Conservation (phyloP, 1,140 invertebrate genomes). For the Pseudachorutes palmiensis region DNA sequence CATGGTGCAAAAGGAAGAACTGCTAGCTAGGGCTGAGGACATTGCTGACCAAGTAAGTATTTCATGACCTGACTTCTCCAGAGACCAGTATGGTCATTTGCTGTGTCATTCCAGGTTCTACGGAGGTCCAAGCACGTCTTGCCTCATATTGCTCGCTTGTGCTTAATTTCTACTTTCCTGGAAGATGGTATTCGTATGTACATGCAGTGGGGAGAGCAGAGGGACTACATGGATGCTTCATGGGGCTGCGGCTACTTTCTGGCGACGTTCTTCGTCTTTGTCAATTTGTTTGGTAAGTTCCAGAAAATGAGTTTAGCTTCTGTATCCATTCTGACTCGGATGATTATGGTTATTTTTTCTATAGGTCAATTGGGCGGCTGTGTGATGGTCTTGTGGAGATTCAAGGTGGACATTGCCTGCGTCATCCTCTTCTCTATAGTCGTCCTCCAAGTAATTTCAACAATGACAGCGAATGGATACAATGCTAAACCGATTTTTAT, state of each 20-base stretch:
- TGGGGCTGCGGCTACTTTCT: slow-evolving; percentile 95
- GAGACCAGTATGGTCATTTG: not conserved
- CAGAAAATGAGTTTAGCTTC: not conserved
- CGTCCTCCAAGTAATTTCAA: slow-evolving; percentile 66
- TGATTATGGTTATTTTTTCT: slow-evolving; percentile 8
- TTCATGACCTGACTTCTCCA: not conserved
- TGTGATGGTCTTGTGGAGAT: slow-evolving; percentile 86
- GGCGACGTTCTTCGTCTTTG: slow-evolving; percentile 81
- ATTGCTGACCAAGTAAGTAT: slow-evolving; percentile 79
- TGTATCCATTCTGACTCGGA: not conserved
- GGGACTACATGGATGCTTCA: slow-evolving; percentile 95
- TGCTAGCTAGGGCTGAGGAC: slow-evolving; percentile 84
- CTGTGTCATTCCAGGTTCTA: slow-evolving; percentile 60
- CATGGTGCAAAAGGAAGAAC: slow-evolving; percentile 78
- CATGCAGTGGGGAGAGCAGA: slow-evolving; percentile 96
- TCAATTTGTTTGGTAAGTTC: slow-evolving; percentile 70
- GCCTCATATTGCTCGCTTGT: slow-evolving; percentile 89
- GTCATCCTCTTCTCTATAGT: slow-evolving; percentile 93
- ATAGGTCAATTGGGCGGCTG: slow-evolving; percentile 85
- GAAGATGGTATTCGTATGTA: slow-evolving; percentile 99
- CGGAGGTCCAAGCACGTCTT: slow-evolving; percentile 86
- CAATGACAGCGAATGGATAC: not conserved
- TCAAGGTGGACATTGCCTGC: slow-evolving; percentile 89
- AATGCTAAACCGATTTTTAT: slow-evolving; percentile 17
- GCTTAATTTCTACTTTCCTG: slow-evolving; percentile 97